Percentiles rank a stretch among this genome's conserved stretches.
Conservation (phyloP, 2,888 invertebrate genomes). For the Agrochola macilenta region DNA sequence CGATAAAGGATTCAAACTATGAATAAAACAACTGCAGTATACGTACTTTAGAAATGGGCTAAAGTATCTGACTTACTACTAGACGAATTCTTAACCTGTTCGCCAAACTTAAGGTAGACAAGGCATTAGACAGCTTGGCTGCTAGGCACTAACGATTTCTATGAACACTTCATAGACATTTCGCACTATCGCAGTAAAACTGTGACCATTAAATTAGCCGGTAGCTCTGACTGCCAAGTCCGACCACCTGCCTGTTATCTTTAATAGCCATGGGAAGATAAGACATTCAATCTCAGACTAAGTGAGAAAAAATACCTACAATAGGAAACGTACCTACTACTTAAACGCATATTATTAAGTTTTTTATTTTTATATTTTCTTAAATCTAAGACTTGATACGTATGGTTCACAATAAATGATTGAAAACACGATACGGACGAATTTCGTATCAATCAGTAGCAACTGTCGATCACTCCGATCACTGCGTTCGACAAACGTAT, state of each 20-base stretch:
- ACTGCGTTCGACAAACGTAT: constrained; percentile 21
- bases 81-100: constrained; percentile 26
- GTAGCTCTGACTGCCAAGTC: constrained; percentile 1
- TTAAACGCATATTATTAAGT: neutral
- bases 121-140: constrained; percentile 22
- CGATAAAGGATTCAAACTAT: neutral
- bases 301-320: neutral
- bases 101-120: constrained; percentile 31
- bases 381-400: neutral
- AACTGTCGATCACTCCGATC: constrained; percentile 1
- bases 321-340: neutral
- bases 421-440: neutral
- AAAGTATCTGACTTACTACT: constrained; percentile 8
- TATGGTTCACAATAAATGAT: neutral
- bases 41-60: neutral
- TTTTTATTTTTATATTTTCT: neutral
- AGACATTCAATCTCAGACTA: neutral
- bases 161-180: constrained; percentile 15
- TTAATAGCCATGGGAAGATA: constrained; percentile 9
- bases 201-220: constrained; percentile 28
- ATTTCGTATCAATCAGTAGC: neutral
- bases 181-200: constrained; percentile 13
- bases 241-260: neutral
- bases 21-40: constrained; percentile 12
- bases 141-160: constrained; percentile 4